Evolutionary conservation across 2,888 invertebrate species (phyloP).

Genomic region (Bugula neritina): DNA sequence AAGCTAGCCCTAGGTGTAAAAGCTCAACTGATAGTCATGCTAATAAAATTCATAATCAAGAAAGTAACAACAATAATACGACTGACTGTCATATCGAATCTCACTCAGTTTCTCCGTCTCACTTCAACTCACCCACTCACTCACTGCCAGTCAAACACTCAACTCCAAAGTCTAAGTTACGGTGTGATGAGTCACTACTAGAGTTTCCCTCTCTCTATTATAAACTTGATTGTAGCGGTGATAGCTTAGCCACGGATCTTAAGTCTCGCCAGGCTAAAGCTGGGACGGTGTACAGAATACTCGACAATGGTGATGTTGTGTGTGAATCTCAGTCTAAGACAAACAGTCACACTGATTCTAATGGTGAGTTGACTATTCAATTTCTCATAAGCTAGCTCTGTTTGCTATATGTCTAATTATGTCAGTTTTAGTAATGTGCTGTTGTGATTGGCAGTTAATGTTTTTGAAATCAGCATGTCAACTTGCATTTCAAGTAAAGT

Average conservation of each 20-base stretch:
- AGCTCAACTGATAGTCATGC: background rate
- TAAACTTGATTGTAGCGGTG: constrained; percentile 23
- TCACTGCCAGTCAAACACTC: background rate
- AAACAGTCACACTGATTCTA: background rate
- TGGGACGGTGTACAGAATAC: constrained; percentile 17
- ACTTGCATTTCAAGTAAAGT: too few relatives aligned
- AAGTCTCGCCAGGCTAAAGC: constrained; percentile 3
- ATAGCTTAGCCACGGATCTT: background rate
- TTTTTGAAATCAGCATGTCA: too few relatives aligned
- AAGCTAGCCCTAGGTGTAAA: background rate
- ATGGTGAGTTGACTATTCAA: background rate
- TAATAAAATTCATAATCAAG: background rate
- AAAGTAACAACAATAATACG: background rate
- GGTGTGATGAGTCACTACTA: constrained; percentile 2
- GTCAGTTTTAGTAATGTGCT: too few relatives aligned
- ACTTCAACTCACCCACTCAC: background rate
- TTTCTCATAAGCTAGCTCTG: background rate
- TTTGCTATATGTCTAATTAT: too few relatives aligned
- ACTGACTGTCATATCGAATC: background rate
- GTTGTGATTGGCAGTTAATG: too few relatives aligned
- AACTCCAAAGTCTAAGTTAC: background rate
- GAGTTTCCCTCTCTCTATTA: constrained; percentile 18
- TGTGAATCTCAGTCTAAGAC: background rate
- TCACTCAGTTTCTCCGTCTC: background rate
- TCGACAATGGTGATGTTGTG: constrained; percentile 6